These are phyloP conservation scores for Mustela lutreola DNA, from an alignment of 2,113 vertebrate species.

Conservation along the genomic window DNA sequence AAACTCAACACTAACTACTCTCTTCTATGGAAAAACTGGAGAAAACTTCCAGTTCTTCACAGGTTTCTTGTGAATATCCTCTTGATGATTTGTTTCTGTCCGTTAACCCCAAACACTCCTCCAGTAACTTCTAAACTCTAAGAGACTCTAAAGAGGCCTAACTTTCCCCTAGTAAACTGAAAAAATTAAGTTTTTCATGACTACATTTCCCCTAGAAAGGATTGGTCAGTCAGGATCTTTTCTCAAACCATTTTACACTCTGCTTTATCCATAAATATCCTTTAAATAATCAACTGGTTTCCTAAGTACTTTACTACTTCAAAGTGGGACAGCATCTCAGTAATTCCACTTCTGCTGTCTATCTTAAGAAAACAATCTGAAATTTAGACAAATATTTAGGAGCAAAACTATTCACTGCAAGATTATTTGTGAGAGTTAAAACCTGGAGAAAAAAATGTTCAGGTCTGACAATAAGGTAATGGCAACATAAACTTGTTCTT, in stretches of 20 bases:
- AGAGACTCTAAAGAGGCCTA: not conserved
- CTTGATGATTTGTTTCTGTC: not conserved
- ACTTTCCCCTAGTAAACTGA: not conserved
- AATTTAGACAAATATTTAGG: conserved; percentile 16
- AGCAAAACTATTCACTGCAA: not conserved
- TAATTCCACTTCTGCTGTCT: not conserved
- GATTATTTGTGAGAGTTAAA: conserved; percentile 34
- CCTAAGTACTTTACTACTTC: not conserved
- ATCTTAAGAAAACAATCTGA: conserved; percentile 31
- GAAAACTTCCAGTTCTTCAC: not conserved
- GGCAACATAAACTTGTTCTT: not conserved
- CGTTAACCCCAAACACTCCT: not conserved
- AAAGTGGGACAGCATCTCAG: not conserved
- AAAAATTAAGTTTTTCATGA: not conserved
- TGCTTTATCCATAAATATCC: not conserved
- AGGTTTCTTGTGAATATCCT: not conserved
- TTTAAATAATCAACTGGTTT: not conserved
- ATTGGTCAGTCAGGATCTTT: not conserved
- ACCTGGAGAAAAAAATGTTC: not conserved
- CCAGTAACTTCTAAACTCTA: not conserved
- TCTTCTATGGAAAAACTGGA: not conserved
- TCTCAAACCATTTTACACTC: not conserved
- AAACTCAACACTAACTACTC: not conserved
- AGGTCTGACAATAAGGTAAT: not conserved
- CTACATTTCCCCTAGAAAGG: not conserved